A percentile compares a stretch with the other conserved stretches of the same genome.
Conservation (phyloP, 2,888 invertebrate genomes). For the Cheilosia pagana region DNA sequence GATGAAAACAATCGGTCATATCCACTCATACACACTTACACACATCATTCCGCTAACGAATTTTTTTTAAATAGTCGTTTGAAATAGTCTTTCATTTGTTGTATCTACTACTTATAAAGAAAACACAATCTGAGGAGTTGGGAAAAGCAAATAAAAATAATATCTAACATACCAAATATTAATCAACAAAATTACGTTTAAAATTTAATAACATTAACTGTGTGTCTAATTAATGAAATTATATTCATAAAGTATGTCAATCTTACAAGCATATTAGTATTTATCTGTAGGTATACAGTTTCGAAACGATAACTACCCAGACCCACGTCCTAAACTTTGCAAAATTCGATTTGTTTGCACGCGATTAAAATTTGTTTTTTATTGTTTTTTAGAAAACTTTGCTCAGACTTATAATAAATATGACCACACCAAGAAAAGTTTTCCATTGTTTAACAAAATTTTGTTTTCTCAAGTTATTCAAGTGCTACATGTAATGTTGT, state of each 20-base stretch:
- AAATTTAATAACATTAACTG: constrained; percentile 13
- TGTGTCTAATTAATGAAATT: constrained; percentile 35
- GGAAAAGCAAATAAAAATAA: constrained; percentile 39
- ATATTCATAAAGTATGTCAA: constrained; percentile 20
- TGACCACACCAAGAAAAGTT: constrained; percentile 24
- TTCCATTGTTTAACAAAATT: constrained; percentile 20
- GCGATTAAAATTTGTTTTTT: constrained; percentile 3
- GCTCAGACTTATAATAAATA: constrained; percentile 36
- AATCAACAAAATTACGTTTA: constrained; percentile 10
- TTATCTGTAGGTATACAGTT: neutral
- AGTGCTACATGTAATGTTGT: constrained; percentile 55
- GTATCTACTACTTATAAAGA: constrained; percentile 1
- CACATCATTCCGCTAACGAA: constrained; percentile 40
- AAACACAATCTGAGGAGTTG: constrained; percentile 62
- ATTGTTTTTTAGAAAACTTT: constrained; percentile 9
- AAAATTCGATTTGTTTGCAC: constrained; percentile 14
- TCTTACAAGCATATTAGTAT: constrained; percentile 24
- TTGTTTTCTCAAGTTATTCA: constrained; percentile 34
- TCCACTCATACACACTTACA: constrained; percentile 21
- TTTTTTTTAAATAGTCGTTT: constrained; percentile 7
- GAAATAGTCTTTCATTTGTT: constrained; percentile 1
- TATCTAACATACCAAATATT: constrained; percentile 33
- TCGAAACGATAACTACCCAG: constrained; percentile 2
- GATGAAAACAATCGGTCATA: neutral
- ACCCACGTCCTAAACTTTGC: constrained; percentile 14